These are phyloP conservation scores for Melanotaenia boesemani DNA, from an alignment of 2,797 vertebrate genomes.

Conservation along the genomic window DNA sequence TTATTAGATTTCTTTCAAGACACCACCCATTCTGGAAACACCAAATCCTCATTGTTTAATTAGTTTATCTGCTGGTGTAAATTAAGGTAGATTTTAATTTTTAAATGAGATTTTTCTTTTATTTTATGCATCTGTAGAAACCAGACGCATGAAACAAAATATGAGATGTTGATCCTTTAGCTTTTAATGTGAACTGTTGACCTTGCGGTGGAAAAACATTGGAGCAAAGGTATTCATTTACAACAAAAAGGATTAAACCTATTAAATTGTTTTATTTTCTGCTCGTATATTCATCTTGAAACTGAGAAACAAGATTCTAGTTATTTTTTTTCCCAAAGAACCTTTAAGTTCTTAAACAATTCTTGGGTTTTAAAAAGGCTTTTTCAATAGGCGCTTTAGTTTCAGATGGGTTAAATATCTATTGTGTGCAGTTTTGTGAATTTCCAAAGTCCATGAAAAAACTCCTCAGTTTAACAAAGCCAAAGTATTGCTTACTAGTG, in stretches of 20 bases:
- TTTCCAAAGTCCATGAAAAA: neutral
- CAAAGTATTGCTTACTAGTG: neutral
- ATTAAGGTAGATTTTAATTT: neutral
- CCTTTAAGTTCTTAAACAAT: neutral
- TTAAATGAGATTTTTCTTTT: neutral
- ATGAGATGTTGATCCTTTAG: neutral
- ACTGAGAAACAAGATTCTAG: neutral
- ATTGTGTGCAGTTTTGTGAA: neutral
- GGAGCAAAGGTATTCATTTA: neutral
- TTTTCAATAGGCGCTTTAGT: neutral
- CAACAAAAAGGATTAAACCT: neutral
- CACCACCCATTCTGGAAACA: neutral
- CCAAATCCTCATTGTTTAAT: neutral
- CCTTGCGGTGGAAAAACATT: neutral
- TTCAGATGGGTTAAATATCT: neutral
- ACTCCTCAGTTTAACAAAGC: neutral
- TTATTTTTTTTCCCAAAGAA: neutral
- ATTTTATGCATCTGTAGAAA: neutral
- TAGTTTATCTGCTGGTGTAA: neutral
- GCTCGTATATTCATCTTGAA: neutral
- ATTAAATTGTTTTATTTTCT: neutral
- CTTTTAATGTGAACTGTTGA: neutral
- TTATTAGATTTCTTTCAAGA: neutral
- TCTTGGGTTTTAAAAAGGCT: neutral
- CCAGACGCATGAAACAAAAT: neutral